Evolutionary conservation across 2,888 invertebrate genomes (phyloP), one percentile per base, ranked within the genome.

Genomic region (Cactoblastis cactorum): DNA sequence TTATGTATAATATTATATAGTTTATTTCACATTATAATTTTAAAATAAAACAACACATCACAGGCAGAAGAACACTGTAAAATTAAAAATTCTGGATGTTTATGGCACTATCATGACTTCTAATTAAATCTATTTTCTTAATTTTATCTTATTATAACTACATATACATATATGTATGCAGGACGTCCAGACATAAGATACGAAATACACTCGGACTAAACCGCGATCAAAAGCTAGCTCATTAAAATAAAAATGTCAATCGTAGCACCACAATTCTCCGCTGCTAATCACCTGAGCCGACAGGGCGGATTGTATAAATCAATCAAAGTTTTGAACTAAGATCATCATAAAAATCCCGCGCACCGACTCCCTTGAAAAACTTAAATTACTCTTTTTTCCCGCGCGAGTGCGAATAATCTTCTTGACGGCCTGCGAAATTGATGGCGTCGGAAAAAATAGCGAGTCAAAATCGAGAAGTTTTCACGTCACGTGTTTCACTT

Each of bases 351-450:
- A 80, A 87, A 80, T 87, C 79, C 74, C 63, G 72, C 77, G 77
- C 79, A 83, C 84, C 81, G 86, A 80, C 79, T 83, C 77, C 77
- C 74, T 73, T 74, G 71, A 71, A 79, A 84, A 88, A 87, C 85
- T 88, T 89, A 88, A 89, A 89, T 88, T 85, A 86, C 87, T 80
- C 83, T 86, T 87, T 83, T 87, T 87, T 86, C 83, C n/a, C 85
- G 86, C 80, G 79, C 78, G 81, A 87, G 88, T 86, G 89, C 81
- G 86, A 89, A 89, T 86, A 88, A 88, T 88, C 89, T 88, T 86
- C 89, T 74, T 87, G 89, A 89, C 89, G 86, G 81, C 72, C 79
- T 80, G 83, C 76, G 83, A 84, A 89, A 89, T 89, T 88, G 88
- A 89, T 88, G 88, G 83, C 73, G 80, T 69, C 71, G 76, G n/a